Base-by-base conservation (phyloP, 2,113 vertebrate genomes). In the Plecturocebus donacophilus region DNA sequence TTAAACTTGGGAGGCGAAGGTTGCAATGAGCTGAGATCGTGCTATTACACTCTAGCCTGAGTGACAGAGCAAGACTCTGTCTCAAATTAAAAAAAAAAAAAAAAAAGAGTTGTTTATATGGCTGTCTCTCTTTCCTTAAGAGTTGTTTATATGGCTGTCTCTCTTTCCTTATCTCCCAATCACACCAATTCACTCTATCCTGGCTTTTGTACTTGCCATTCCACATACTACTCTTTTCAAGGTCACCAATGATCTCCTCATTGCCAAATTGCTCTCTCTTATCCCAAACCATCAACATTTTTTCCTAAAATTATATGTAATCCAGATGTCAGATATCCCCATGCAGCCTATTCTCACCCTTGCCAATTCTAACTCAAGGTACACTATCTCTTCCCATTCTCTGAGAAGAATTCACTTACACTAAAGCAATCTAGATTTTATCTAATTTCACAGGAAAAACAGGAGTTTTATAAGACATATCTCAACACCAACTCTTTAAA, bases 351-450 rank as follows among this genome's bases (percentile, higher is more conserved):
- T 77, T 96, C 49, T 92, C 56, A 89, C 38, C 54, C 64, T 80
- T 94, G 54, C 84, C 92, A 85, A 81, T 73, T 90, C 52, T 84
- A 52, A 80, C 68, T 93, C 38, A 58, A 61, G 40, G 66, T 23
- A 82, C 2, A 86, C 52, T 10, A 82, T 61, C 56, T 92, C 73
- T 90, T 94, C 47, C 66, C 80, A 70, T 90, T 94, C 40, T 87
- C 49, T 82, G 23, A 35, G n/a, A 87, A 92, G 35, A 96, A 89
- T 76, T 82, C 38, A 75, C 56, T 75, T 92, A 42, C 0, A 85
- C 20, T 47, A 94, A 80, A 97, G 40, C 66, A 92, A 96, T 76
- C 40, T 86, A 87, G 58, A 76, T 70, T 94, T 92, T 91, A 91
- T 71, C 70, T 84, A 88, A 91, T 88, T 88, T 91, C 40, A 83